phyloP scores from a whole-genome alignment of 2,797 vertebrate species.

The Hirundo rustica region DNA sequence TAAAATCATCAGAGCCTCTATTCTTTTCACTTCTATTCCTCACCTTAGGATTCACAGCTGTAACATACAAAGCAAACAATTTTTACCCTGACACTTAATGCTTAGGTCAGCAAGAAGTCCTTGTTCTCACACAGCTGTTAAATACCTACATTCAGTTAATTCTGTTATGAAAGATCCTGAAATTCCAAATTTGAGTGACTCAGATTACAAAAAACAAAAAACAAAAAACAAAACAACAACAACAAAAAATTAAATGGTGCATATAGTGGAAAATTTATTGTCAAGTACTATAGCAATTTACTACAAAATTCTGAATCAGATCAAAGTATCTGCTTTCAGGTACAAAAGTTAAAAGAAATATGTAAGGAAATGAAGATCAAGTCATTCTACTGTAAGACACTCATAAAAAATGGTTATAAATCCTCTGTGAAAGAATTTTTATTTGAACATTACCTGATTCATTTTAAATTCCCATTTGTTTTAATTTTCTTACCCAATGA shows the following conservation, averaged over 20 bases:
- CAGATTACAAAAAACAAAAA: not conserved
- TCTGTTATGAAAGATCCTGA: not conserved
- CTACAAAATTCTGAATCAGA: not conserved
- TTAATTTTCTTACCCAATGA: not conserved
- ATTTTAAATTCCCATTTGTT: not conserved
- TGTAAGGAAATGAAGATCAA: not conserved
- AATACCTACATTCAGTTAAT: not conserved
- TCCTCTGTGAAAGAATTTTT: not conserved
- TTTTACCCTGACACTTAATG: rapidly evolving
- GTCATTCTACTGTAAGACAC: not conserved
- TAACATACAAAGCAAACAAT: not conserved
- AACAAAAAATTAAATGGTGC: no score
- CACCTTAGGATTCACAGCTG: not conserved
- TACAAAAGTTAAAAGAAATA: not conserved
- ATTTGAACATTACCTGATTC: not conserved
- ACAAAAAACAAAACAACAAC: no score
- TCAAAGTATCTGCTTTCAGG: not conserved
- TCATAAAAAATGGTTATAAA: not conserved
- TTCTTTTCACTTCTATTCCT: not conserved
- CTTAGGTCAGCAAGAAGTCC: not conserved
- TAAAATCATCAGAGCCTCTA: not conserved
- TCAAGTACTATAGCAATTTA: not conserved
- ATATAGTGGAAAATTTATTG: not conserved
- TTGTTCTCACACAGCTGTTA: not conserved
- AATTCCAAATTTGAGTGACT: not conserved